Percentiles rank a stretch among this genome's conserved stretches.
Evolutionary conservation across 2,113 vertebrate species (phyloP).

Genomic region (Syngnathus scovelli): DNA sequence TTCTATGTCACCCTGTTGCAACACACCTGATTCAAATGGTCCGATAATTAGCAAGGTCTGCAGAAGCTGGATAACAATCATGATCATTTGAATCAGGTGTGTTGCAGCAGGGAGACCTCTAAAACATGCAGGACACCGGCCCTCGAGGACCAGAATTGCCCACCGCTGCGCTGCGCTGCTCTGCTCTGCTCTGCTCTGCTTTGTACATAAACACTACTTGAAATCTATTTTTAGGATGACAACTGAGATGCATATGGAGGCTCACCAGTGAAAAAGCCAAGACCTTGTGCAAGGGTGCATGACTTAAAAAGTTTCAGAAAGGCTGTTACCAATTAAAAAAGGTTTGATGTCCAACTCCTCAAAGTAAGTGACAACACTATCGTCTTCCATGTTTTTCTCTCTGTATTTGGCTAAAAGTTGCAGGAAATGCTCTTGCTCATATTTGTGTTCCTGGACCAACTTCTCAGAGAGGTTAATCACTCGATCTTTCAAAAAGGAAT

Average conservation of each 20-base stretch:
- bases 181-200: too few species aligned
- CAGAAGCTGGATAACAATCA: too few species aligned
- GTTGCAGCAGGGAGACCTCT: too few species aligned
- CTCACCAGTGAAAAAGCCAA: background rate
- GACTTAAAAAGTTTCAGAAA: background rate
- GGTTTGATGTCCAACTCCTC: slow-evolving; percentile 79
- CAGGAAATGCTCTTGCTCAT: slow-evolving; percentile 75
- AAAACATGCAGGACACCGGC: too few species aligned
- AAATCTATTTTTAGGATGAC: background rate
- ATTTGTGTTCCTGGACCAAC: slow-evolving; percentile 72
- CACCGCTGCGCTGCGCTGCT: too few species aligned
- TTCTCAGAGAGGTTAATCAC: slow-evolving; percentile 82
- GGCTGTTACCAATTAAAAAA: slow-evolving; percentile 75
- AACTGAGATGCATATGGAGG: background rate
- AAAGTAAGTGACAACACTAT: slow-evolving; percentile 80
- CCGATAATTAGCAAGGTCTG: too few species aligned
- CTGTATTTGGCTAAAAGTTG: slow-evolving; percentile 69
- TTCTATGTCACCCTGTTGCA: too few species aligned
- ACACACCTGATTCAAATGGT: too few species aligned
- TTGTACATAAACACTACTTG: too few species aligned
- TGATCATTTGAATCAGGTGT: too few species aligned
- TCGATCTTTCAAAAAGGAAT: slow-evolving; percentile 81
- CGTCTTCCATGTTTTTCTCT: slow-evolving; percentile 69
- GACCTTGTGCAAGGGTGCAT: background rate
- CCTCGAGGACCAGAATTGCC: too few species aligned